Base-by-base conservation (phyloP, 2,113 vertebrate species). In the Hylia prasina region DNA sequence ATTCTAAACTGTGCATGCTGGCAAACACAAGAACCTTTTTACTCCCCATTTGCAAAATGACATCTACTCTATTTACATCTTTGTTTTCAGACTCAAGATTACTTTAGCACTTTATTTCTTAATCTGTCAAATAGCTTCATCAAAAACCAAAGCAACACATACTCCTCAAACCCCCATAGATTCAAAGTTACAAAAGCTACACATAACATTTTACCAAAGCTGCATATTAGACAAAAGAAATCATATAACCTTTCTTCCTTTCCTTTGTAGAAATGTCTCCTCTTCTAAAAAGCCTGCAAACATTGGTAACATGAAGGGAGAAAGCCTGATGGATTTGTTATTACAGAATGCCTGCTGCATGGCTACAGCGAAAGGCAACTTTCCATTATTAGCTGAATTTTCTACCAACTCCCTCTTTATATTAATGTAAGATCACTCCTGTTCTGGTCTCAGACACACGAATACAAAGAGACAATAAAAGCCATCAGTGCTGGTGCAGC, bases 31-130 rank as follows among this genome's bases (percentile, higher is more conserved):
- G 95, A 95, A 68, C 42, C 75, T 94, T 96, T 96, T 97, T 91
- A 94, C 83, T 96, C 89, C 93, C 50, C 60, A 91, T 96, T 96
- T 93, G 54, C 64, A 96, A 96, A 97, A 97, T 92, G 93, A 95
- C 92, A 97, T 97, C 90, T 98, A 91, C 65, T 97, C 78, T 94
- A 71, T 96, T 97, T 97, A 56, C 79, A 94, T 94, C 96, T 97
- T 94, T 93, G 75, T 97, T 98, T 97, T 97, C 94, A 90, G 91
- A 96, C 6, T 30, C 76, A 42, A 94, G 65, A 77, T 96, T 94
- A 94, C 91, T 98, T 95, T 37, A 97, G 79, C 89, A 86, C 93
- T 96, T 97, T 95, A 96, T 97, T 97, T 95, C 87, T 94, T 94
- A 81, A 96, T 91, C 95, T 97, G 79, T 96, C 78, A 97, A 96